phyloP scores from a whole-genome alignment of 92 coral and sea anemone species.

The Bergia sp. region DNA sequence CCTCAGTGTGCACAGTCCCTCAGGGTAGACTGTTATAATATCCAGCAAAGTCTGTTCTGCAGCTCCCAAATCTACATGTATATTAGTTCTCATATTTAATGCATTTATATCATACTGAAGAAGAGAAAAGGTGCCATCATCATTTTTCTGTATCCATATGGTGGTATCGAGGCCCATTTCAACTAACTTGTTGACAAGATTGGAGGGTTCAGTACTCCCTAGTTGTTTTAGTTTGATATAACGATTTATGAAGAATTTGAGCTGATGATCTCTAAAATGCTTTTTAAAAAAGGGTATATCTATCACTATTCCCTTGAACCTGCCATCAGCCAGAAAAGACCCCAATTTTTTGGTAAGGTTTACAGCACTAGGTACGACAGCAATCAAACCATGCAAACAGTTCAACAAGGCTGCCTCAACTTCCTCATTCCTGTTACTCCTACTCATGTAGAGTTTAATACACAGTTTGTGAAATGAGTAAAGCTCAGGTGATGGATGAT shows the following conservation, averaged over 20 bases:
- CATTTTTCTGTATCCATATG: neutral
- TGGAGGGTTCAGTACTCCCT: neutral
- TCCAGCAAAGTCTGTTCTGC: neutral
- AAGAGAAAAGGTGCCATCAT: neutral
- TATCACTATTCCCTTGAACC: too few relatives aligned
- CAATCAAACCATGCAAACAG: too few relatives aligned
- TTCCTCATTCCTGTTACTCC: too few relatives aligned
- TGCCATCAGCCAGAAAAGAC: too few relatives aligned
- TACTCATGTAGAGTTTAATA: too few relatives aligned
- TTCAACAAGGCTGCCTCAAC: too few relatives aligned
- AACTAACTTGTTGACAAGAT: neutral
- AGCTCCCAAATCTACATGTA: neutral
- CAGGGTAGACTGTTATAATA: neutral
- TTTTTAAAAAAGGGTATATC: too few relatives aligned
- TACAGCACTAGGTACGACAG: too few relatives aligned
- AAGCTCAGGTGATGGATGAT: neutral
- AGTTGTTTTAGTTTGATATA: neutral
- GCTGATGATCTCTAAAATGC: neutral
- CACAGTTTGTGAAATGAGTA: neutral
- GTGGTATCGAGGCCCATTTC: neutral
- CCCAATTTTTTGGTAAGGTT: too few relatives aligned
- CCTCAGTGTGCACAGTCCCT: neutral
- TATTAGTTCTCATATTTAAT: too few relatives aligned
- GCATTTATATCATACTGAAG: conserved; percentile 6
- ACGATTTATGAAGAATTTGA: too few relatives aligned